Evolutionary conservation across 37 sponge, comb jelly and placozoan genomes (phyloP), one percentile per base, ranked within the genome.

Genomic region (Geodia barretti): DNA sequence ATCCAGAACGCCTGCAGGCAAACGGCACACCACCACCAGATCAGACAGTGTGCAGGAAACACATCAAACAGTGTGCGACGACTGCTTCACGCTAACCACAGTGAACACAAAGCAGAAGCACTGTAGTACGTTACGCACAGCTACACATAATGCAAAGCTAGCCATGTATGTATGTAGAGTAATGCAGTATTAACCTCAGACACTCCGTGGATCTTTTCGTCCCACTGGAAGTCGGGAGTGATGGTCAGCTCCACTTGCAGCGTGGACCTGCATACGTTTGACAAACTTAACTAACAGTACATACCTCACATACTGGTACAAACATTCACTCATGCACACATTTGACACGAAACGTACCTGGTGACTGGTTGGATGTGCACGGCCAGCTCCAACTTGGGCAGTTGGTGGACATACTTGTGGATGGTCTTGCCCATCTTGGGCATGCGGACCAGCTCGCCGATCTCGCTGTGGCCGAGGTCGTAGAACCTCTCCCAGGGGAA

Each of bases 171-270:
- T 4, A 9, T n/a, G n/a, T n/a, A n/a, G n/a, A n/a, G n/a, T n/a
- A n/a, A n/a, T n/a, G n/a, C n/a, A n/a, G n/a, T n/a, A n/a, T n/a
- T n/a, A n/a, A 92, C 92, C 82, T 97, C 92, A 36, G 95, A 96
- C 38, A 85, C 72, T 17, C 97, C 97, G 74, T 98, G 99, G 2
- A 96, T 69, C 68, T 96, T 98, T 37, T 98, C 99, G 68, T 98
- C 99, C 99, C 99, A 98, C 68, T 98, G 99, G 81, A 98, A 98
- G 82, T 98, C 99, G 33, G 99, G 99, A 70, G 91, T 90, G 58
- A 98, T 86, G n/a, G 97, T 96, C 60, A 98, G 84, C 60, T 98
- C 99, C 9, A 98, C 95, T 80, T 94, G 90, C 35, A 98, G 82
- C 19, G 97, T 94, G 24, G 97, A 96, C 71, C 97, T 95, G 75